Percentiles rank a stretch among this genome's conserved stretches.
These are phyloP conservation scores for Alces alces DNA, from an alignment of 2,113 vertebrate species.

Conservation along the genomic window DNA sequence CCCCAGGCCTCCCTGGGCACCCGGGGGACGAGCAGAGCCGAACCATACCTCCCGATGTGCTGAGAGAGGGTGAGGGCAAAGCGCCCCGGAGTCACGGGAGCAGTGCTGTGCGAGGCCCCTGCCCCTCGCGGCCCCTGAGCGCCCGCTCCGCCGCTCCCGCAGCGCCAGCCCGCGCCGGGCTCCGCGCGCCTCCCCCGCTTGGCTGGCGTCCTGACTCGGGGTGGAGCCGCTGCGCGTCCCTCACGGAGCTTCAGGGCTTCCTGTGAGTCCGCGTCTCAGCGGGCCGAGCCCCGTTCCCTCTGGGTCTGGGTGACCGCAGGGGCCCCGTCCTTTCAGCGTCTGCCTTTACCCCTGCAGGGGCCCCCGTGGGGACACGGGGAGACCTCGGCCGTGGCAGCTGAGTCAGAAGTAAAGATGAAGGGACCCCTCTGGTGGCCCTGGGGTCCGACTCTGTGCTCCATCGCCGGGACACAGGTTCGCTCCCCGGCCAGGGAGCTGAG, in stretches of 20 bases:
- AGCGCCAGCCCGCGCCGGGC: neutral
- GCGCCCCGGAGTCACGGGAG: neutral
- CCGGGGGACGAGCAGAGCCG: neutral
- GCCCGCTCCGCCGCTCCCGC: accelerated
- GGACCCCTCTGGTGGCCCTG: neutral
- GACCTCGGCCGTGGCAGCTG: neutral
- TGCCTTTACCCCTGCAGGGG: neutral
- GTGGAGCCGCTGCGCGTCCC: neutral
- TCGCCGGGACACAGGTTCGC: neutral
- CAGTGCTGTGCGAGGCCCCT: accelerated
- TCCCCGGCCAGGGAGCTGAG: too few species aligned
- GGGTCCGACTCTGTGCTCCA: neutral
- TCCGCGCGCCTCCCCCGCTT: accelerated
- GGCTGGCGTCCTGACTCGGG: too few species aligned
- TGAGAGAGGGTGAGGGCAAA: neutral
- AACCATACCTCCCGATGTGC: neutral
- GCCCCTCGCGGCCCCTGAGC: accelerated
- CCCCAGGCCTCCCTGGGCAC: neutral
- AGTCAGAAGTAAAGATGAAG: neutral
- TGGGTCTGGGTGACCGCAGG: too few species aligned
- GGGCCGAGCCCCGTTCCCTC: neutral
- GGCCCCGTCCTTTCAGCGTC: neutral
- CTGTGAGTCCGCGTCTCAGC: neutral
- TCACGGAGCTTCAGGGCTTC: neutral
- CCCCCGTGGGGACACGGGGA: neutral